phyloP scores from a whole-genome alignment of 1,140 invertebrate genomes.

The Drosophila athabasca region DNA sequence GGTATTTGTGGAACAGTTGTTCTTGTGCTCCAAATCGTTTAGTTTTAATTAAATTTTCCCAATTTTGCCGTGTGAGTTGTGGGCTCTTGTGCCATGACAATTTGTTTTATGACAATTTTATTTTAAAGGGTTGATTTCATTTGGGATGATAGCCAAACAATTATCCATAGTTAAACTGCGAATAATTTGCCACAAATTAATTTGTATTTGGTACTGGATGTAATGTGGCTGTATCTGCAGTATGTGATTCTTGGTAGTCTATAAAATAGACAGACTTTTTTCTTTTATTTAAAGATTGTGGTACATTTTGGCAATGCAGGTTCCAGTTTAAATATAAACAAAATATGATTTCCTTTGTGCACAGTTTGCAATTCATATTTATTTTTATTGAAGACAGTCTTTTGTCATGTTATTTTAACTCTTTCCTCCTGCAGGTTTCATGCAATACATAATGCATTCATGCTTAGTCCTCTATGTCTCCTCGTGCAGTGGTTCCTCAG shows the following conservation, averaged over 20 bases:
- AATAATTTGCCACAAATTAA: constrained; percentile 10
- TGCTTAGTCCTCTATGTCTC: constrained; percentile 1
- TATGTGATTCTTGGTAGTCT: too few relatives aligned
- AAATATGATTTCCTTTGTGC: too few relatives aligned
- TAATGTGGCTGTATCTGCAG: background rate
- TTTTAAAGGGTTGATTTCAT: constrained; percentile 23
- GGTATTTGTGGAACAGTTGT: constrained; percentile 1
- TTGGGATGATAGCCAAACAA: constrained; percentile 25
- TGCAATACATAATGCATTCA: constrained; percentile 8
- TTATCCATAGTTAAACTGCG: constrained; percentile 16
- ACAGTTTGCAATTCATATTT: too few relatives aligned
- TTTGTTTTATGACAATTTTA: too few relatives aligned
- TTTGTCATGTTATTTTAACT: too few relatives aligned
- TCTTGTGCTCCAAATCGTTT: constrained; percentile 45
- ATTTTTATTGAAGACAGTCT: too few relatives aligned
- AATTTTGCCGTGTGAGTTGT: constrained; percentile 41
- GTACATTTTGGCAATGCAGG: too few relatives aligned
- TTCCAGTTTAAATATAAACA: too few relatives aligned
- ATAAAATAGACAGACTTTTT: too few relatives aligned
- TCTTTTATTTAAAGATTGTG: too few relatives aligned
- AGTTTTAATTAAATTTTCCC: constrained; percentile 49
- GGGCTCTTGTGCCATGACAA: background rate
- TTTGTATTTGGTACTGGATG: background rate
- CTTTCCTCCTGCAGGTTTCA: too few relatives aligned
- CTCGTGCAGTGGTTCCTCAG: background rate